A percentile compares a stretch with the other conserved stretches of the same genome.
Evolutionary conservation across 2,888 invertebrate genomes (phyloP).

Genomic region (Diogma glabrata): DNA sequence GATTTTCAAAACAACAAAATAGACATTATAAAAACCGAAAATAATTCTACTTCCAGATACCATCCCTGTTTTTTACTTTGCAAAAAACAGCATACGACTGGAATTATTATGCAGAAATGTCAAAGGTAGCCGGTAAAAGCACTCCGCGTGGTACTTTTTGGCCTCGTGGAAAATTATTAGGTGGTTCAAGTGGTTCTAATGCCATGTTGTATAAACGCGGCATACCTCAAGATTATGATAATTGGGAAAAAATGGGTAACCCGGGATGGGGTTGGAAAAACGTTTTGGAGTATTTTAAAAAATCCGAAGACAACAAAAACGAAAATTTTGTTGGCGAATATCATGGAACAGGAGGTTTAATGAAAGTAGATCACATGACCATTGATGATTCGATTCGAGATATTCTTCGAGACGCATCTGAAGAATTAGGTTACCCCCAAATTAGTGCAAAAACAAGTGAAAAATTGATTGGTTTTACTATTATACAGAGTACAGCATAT

Average conservation of each 20-base stretch:
- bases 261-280: slow-evolving; percentile 56
- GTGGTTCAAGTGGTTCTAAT: slow-evolving; percentile 52
- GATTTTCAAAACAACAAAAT: too few species aligned
- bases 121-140: slow-evolving; percentile 32
- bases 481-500: slow-evolving; percentile 53
- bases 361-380: slow-evolving; percentile 44
- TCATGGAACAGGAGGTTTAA: slow-evolving; percentile 47
- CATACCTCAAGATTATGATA: slow-evolving; percentile 47
- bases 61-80: slow-evolving; percentile 13
- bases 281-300: slow-evolving; percentile 55
- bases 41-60: slow-evolving; percentile 25
- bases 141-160: slow-evolving; percentile 34
- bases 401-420: slow-evolving; percentile 49
- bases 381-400: slow-evolving; percentile 36
- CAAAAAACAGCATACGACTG: slow-evolving; percentile 26
- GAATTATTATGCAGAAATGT: slow-evolving; percentile 39
- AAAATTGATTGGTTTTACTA: slow-evolving; percentile 53
- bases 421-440: slow-evolving; percentile 49
- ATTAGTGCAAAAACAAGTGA: slow-evolving; percentile 51
- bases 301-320: slow-evolving; percentile 52
- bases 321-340: slow-evolving; percentile 41
- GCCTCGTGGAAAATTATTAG: slow-evolving; percentile 50
- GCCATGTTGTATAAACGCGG: slow-evolving; percentile 55
- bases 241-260: slow-evolving; percentile 38
- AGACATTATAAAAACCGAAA: too few species aligned